A percentile compares a stretch with the other conserved stretches of the same genome.
Conservation (phyloP, 2,797 vertebrate species). For the Mergus octosetaceus region DNA sequence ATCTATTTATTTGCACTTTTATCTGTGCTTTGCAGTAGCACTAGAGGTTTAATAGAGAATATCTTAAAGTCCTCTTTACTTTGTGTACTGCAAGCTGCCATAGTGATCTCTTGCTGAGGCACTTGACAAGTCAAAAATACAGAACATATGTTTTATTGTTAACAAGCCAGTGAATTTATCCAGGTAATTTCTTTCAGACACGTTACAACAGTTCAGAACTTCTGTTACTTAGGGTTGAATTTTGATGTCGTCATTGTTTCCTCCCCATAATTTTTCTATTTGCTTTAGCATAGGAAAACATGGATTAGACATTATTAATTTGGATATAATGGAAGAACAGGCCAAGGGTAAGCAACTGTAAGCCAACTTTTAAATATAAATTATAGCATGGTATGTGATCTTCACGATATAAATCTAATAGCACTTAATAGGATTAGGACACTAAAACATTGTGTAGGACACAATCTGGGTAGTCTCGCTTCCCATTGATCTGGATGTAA, state of each 20-base stretch:
- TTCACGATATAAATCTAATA: constrained; percentile 53
- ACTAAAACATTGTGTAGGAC: constrained; percentile 34
- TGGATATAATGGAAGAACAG: constrained; percentile 41
- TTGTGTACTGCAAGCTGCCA: constrained; percentile 41
- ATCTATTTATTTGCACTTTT: constrained; percentile 34
- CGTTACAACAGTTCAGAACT: neutral
- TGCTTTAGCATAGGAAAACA: neutral
- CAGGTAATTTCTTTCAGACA: neutral
- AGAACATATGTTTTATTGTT: constrained; percentile 29
- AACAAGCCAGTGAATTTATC: constrained; percentile 37
- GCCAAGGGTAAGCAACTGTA: constrained; percentile 37
- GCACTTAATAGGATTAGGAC: constrained; percentile 36
- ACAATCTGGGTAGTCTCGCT: neutral
- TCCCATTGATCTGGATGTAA: constrained; percentile 43
- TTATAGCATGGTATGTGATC: constrained; percentile 32
- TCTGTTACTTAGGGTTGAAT: neutral
- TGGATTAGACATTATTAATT: constrained; percentile 14
- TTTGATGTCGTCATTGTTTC: neutral
- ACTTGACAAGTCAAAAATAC: constrained; percentile 24
- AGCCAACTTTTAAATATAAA: constrained; percentile 47
- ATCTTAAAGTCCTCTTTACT: constrained; percentile 41
- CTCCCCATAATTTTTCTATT: neutral
- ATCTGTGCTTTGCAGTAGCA: constrained; percentile 41
- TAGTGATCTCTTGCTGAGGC: constrained; percentile 3
- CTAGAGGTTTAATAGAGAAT: constrained; percentile 32